Conservation (phyloP, 2,113 vertebrate genomes). For the Jaculus jaculus region DNA sequence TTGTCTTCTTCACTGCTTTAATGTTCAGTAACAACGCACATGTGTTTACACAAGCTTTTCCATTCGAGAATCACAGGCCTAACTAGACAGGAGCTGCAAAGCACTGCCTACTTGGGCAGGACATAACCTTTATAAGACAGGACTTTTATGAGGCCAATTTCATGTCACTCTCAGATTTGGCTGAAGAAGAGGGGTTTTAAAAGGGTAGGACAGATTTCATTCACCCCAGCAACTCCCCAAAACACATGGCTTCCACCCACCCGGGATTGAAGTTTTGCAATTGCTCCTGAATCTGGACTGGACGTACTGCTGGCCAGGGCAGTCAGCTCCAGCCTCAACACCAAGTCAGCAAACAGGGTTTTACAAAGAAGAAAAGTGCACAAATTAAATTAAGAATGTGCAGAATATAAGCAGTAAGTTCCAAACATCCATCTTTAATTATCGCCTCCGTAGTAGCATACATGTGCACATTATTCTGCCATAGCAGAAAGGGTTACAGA, state of each 20-base stretch:
- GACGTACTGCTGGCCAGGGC: constrained; percentile 63
- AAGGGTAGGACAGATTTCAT: constrained; percentile 73
- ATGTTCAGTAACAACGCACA: constrained; percentile 19
- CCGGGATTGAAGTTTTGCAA: constrained; percentile 71
- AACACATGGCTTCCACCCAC: constrained; percentile 77
- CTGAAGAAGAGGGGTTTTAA: constrained; percentile 54
- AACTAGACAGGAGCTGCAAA: constrained; percentile 25
- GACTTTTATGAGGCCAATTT: constrained; percentile 55
- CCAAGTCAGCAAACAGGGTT: constrained; percentile 75
- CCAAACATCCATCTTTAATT: constrained; percentile 79
- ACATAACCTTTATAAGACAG: constrained; percentile 47
- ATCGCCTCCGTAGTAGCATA: constrained; percentile 70
- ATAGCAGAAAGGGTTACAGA: constrained; percentile 61
- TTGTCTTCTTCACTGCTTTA: constrained; percentile 13
- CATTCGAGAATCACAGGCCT: constrained; percentile 43
- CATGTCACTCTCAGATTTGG: constrained; percentile 59
- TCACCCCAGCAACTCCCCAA: constrained; percentile 73
- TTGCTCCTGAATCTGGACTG: constrained; percentile 69
- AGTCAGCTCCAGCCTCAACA: constrained; percentile 68
- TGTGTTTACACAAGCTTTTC: constrained; percentile 48
- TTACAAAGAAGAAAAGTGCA: constrained; percentile 65
- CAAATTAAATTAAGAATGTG: constrained; percentile 79
- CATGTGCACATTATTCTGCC: constrained; percentile 57
- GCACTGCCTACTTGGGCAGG: constrained; percentile 48
- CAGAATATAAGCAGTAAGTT: constrained; percentile 71